Evolutionary conservation across 2,888 invertebrate genomes (phyloP).

Genomic region (Halictus quadricinctus): DNA sequence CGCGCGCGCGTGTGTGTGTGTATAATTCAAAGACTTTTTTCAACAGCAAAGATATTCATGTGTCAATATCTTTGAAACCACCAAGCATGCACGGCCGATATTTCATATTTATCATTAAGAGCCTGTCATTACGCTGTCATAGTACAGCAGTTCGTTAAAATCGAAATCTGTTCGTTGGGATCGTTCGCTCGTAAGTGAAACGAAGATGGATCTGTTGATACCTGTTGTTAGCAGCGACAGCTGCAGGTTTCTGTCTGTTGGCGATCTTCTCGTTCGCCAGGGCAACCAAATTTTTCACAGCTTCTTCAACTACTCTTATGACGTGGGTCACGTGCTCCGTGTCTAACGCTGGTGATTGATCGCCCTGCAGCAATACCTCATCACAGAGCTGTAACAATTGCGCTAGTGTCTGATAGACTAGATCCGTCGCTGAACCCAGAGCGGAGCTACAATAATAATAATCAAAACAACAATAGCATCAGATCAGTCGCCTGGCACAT

Average conservation of each 20-base stretch:
- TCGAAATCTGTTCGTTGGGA: not conserved
- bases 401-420: constrained; percentile 93
- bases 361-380: constrained; percentile 91
- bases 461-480: not conserved
- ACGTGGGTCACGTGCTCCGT: constrained; percentile 87
- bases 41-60: no score
- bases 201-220: constrained; percentile 49
- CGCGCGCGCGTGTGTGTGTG: no score
- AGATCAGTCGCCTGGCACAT: not conserved
- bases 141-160: not conserved
- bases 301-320: constrained; percentile 88
- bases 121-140: not conserved
- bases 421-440: constrained; percentile 91
- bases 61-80: no score
- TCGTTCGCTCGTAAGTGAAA: not conserved
- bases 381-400: constrained; percentile 95
- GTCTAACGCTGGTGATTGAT: constrained; percentile 86
- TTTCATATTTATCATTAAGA: not conserved
- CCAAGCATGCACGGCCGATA: not conserved
- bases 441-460: constrained; percentile 84
- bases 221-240: constrained; percentile 78
- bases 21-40: no score
- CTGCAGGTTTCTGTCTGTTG: constrained; percentile 83
- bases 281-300: constrained; percentile 90
- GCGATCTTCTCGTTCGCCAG: constrained; percentile 93